Conservation (phyloP, 2,888 invertebrate species). For the Drosophila neotestacea region DNA sequence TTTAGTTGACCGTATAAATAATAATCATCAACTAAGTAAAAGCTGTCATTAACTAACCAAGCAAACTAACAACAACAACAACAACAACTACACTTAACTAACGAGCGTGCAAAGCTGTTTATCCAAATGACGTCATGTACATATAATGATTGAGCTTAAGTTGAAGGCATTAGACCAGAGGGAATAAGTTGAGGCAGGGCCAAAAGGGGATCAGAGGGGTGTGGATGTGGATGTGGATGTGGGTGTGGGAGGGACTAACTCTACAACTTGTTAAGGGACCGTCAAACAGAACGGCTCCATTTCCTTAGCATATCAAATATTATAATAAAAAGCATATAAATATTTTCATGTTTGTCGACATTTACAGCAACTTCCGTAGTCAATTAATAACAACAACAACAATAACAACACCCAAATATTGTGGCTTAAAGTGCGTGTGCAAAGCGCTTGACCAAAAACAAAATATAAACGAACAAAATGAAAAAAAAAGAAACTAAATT, state of each 20-base stretch:
- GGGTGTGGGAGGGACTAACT: background rate
- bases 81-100: slow-evolving; percentile 27
- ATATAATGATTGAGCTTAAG: background rate
- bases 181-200: background rate
- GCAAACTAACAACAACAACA: slow-evolving; percentile 1
- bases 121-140: slow-evolving; percentile 46
- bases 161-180: background rate
- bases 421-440: slow-evolving; percentile 14
- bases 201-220: too few relatives aligned
- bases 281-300: background rate
- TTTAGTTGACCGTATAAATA: slow-evolving; percentile 5
- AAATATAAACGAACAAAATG: slow-evolving; percentile 47
- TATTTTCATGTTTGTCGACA: slow-evolving; percentile 74
- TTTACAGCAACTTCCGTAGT: slow-evolving; percentile 75
- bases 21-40: slow-evolving; percentile 55
- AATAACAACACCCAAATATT: slow-evolving; percentile 24
- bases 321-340: slow-evolving; percentile 41
- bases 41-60: slow-evolving; percentile 48
- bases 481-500: slow-evolving; percentile 55
- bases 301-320: slow-evolving; percentile 42
- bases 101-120: slow-evolving; percentile 42
- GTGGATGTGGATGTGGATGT: too few relatives aligned
- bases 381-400: slow-evolving; percentile 61
- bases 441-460: slow-evolving; percentile 30
- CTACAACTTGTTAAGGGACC: slow-evolving; percentile 5